Percentiles rank a stretch among this genome's conserved stretches.
Conservation (phyloP, 2,888 invertebrate species). For the Drosophila pegasa region DNA sequence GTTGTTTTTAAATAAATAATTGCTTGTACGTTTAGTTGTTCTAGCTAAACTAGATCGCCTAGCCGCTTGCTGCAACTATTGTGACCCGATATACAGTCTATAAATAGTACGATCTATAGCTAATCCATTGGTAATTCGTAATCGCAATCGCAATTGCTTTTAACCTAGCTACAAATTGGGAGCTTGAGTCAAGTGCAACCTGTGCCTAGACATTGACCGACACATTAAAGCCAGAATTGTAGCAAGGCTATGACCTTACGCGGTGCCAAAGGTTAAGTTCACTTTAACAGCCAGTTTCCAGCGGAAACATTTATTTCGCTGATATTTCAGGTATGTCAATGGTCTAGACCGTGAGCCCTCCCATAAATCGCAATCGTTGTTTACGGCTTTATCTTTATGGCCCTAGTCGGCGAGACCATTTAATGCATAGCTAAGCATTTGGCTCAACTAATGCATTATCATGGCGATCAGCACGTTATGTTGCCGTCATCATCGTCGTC, state of each 20-base stretch:
- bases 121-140: conserved; percentile 1
- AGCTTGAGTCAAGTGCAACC: conserved; percentile 19
- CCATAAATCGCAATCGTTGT: conserved; percentile 24
- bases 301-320: background rate
- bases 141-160: background rate
- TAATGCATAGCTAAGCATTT: conserved; percentile 17
- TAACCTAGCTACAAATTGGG: background rate
- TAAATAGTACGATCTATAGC: background rate
- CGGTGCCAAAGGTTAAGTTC: conserved; percentile 18
- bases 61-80: background rate
- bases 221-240: background rate
- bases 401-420: background rate
- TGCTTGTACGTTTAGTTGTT: background rate
- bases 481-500: too few relatives aligned
- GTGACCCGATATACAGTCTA: background rate
- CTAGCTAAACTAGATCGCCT: background rate
- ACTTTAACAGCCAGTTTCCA: background rate
- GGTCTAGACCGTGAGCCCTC: conserved; percentile 4
- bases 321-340: conserved; percentile 13
- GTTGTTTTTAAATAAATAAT: background rate
- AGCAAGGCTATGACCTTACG: conserved; percentile 6
- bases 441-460: background rate
- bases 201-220: conserved; percentile 13
- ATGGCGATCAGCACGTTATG: conserved; percentile 29
- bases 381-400: conserved; percentile 27